These are phyloP conservation scores for Gasterosteus nipponicus DNA, from an alignment of 2,113 vertebrate species.

Conservation along the genomic window DNA sequence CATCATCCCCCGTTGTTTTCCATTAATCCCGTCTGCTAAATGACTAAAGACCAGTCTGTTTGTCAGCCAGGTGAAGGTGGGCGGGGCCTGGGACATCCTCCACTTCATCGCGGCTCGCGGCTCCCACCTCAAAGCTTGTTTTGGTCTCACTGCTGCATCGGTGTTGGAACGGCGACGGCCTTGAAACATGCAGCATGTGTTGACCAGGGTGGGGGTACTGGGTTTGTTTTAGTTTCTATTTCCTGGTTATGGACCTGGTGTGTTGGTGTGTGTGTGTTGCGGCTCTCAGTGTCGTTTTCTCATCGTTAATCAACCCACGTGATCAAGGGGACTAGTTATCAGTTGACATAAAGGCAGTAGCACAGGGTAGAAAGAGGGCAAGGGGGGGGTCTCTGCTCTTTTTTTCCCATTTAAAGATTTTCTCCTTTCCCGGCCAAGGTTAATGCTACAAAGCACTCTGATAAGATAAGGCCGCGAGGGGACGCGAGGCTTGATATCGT, in stretches of 20 bases:
- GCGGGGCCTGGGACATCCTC: not conserved
- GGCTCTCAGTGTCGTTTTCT: constrained; percentile 59
- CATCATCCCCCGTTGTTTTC: not conserved
- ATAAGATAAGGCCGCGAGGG: constrained; percentile 72
- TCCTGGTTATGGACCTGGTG: constrained; percentile 46
- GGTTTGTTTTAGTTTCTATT: constrained; percentile 35
- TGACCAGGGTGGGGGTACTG: not conserved
- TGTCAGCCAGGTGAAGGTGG: constrained; percentile 13
- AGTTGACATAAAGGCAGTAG: constrained; percentile 36
- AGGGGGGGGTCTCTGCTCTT: constrained; percentile 9
- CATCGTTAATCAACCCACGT: constrained; percentile 70
- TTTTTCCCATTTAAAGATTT: constrained; percentile 53
- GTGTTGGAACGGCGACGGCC: constrained; percentile 17
- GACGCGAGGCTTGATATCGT: constrained; percentile 66
- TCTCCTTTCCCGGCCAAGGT: constrained; percentile 57
- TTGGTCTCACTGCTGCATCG: not conserved
- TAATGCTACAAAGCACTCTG: constrained; percentile 46
- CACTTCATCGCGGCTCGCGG: not conserved
- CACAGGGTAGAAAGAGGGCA: not conserved
- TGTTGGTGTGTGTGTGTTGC: constrained; percentile 17
- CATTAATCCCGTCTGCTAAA: not conserved
- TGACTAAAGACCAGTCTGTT: not conserved
- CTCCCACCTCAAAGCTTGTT: not conserved
- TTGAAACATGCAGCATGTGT: constrained; percentile 16
- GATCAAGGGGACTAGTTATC: constrained; percentile 73